Base-by-base conservation (phyloP, 2,797 vertebrate genomes). In the Molossus alvarezi region DNA sequence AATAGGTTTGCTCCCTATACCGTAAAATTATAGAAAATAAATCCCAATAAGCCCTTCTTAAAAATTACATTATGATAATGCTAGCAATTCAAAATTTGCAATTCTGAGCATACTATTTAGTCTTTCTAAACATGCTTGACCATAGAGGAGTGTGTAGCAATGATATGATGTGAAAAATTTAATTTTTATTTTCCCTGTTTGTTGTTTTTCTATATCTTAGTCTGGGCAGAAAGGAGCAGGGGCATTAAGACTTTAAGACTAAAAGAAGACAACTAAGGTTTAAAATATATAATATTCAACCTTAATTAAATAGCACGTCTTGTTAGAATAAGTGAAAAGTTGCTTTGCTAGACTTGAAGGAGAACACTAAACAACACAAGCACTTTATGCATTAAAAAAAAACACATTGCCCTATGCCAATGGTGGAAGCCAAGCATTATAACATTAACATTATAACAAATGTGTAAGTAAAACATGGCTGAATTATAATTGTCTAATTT, bases 161-260 rank as follows among this genome's bases (percentile, higher is more conserved):
- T 45, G 27, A 84, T 71, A 84, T 20, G 37, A 84, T n/a, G 1
- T 37, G 81, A 94, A 81, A 90, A 57, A 37, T 15, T 89, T 76
- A 81, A 67, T 64, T 58, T 81, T 81, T 53, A 55, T 75, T 87
- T 72, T 33, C 29, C 13, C 79, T 87, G 9, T 83, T 97, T 12
- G 2, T 15, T 23, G 33, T 90, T 86, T 21, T 60, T 60, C 65
- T 90, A 76, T 45, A 75, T 86, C 69, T 95, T 67, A 90, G 12
- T 71, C 33, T 58, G 4, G 58, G 27, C 21, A 55, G 58, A 62
- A 41, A 37, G 72, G 37, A 37, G 64, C 60, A n/a, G 0, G 5
- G n/a, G 15, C 90, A 53, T 95, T 75, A 91, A 94, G 51, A 91
- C 23, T 21, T 76, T 95, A 48, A 91, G 9, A 96, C 79, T 64